phyloP scores from a whole-genome alignment of 2,888 invertebrate genomes.

The Platynereis dumerilii region DNA sequence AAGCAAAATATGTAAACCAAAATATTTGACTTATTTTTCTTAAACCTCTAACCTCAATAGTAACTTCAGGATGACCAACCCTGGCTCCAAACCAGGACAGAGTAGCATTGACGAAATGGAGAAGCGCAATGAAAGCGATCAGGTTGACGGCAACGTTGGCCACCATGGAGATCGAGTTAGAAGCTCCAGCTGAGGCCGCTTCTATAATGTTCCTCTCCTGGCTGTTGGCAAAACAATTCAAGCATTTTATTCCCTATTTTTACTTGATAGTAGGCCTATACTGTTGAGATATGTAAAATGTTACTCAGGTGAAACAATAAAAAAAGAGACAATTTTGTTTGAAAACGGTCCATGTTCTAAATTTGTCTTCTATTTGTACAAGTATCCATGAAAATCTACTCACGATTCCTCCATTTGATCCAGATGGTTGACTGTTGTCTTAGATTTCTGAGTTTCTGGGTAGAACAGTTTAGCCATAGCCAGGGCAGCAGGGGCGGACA shows the following conservation, averaged over 20 bases:
- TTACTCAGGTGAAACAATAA: too few species aligned
- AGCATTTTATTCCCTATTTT: too few species aligned
- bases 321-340: too few species aligned
- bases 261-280: too few species aligned
- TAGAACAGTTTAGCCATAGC: constrained; percentile 85
- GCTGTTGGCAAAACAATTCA: constrained; percentile 69
- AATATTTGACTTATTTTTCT: too few species aligned
- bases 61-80: constrained; percentile 21
- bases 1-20: too few species aligned
- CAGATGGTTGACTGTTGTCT: constrained; percentile 75
- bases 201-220: constrained; percentile 84
- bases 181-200: constrained; percentile 89
- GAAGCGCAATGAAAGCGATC: constrained; percentile 88
- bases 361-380: too few species aligned
- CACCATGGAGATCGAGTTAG: constrained; percentile 79
- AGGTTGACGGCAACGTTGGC: constrained; percentile 89
- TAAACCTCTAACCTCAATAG: too few species aligned
- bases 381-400: too few species aligned
- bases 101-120: constrained; percentile 82
- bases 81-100: constrained; percentile 77
- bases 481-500: constrained; percentile 94
- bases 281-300: too few species aligned
- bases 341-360: too few species aligned
- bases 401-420: constrained; percentile 70
- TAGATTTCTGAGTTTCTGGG: constrained; percentile 86